A percentile compares a stretch with the other conserved stretches of the same genome.
phyloP scores from a whole-genome alignment of 1,140 invertebrate genomes.

The Brevipalpus yothersi region DNA sequence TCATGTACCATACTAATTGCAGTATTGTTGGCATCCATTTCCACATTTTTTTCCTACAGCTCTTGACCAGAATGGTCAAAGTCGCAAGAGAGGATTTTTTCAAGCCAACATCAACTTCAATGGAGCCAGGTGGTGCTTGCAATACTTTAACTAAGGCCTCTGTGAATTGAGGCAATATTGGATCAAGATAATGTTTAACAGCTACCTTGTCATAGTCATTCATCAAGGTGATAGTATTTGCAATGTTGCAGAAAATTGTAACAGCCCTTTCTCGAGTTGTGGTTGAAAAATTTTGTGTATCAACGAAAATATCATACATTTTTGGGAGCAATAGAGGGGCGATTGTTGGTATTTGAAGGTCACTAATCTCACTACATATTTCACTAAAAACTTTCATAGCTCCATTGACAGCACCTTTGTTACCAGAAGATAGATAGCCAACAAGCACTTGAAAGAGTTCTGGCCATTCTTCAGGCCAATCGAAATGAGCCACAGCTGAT shows the following conservation, averaged over 20 bases:
- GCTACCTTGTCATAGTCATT: conserved; percentile 27
- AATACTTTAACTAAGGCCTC: conserved; percentile 38
- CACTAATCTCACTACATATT: conserved; percentile 40
- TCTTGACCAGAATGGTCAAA: conserved; percentile 7
- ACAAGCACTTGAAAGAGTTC: conserved; percentile 44
- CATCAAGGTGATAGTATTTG: conserved; percentile 30
- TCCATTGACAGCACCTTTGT: conserved; percentile 36
- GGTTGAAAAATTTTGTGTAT: conserved; percentile 31
- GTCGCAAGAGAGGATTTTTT: conserved; percentile 39
- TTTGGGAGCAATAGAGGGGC: conserved; percentile 47
- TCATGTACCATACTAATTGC: conserved; percentile 39
- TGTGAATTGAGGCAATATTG: conserved; percentile 40
- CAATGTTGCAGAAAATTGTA: conserved; percentile 36
- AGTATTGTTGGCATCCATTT: conserved; percentile 37
- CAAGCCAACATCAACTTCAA: conserved; percentile 29
- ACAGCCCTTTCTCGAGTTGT: conserved; percentile 34
- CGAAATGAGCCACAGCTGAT: conserved; percentile 45
- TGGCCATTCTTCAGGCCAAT: conserved; percentile 53
- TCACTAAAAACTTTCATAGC: conserved; percentile 47
- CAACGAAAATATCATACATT: conserved; percentile 43
- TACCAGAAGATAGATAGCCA: conserved; percentile 25
- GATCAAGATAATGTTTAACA: conserved; percentile 14
- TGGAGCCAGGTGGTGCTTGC: conserved; percentile 24
- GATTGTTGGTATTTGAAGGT: conserved; percentile 39
- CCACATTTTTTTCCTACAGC: conserved; percentile 32